Conservation (phyloP, 2,113 vertebrate species). For the Chionis minor region DNA sequence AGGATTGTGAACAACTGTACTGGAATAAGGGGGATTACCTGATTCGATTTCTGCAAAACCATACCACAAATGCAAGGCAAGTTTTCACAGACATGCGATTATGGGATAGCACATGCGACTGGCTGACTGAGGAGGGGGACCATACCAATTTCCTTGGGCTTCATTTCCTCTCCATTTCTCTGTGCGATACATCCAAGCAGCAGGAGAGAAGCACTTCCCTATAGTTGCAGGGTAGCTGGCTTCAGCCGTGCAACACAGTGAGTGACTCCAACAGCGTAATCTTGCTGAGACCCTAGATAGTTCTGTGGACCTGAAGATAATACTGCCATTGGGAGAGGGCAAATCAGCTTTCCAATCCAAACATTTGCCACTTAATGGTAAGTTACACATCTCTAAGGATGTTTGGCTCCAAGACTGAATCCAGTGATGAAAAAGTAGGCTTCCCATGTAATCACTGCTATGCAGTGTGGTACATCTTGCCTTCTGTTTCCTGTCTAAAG, state of each 20-base stretch:
- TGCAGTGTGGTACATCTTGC: not conserved
- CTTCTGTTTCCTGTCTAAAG: slow-evolving; percentile 20
- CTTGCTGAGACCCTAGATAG: not conserved
- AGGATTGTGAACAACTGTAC: not conserved
- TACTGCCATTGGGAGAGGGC: not conserved
- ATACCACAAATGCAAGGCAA: not conserved
- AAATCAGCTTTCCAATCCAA: not conserved
- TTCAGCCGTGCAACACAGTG: not conserved
- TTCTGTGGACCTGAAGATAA: not conserved
- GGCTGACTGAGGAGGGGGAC: not conserved
- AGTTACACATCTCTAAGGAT: not conserved
- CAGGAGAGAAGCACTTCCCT: not conserved
- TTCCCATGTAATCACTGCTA: not conserved
- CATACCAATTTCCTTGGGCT: not conserved
- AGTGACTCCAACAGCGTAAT: not conserved
- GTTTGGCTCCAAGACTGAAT: not conserved
- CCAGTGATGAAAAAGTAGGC: not conserved
- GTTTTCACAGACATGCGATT: not conserved
- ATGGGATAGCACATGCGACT: not conserved
- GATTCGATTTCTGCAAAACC: not conserved
- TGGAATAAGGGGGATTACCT: not conserved
- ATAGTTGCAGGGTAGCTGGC: not conserved
- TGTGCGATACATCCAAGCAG: not conserved
- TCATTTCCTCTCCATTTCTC: not conserved
- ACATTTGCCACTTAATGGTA: not conserved